Conservation (phyloP, 2,888 invertebrate species). For the Gymnoscelis rufifasciata region DNA sequence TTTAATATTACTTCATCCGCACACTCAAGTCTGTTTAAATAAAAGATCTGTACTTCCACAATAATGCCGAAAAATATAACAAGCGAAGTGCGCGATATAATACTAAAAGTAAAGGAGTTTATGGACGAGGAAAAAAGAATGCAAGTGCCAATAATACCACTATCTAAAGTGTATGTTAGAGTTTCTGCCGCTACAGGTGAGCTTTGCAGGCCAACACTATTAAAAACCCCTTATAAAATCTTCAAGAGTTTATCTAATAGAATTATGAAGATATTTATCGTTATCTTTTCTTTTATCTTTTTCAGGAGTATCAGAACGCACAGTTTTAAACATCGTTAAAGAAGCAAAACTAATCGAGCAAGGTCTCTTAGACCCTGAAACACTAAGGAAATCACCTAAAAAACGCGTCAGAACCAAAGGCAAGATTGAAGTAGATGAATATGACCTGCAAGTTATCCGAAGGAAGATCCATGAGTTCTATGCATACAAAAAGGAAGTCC, state of each 20-base stretch:
- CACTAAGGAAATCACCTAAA: conserved; percentile 63
- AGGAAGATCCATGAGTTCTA: conserved; percentile 73
- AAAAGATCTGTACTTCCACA: background rate
- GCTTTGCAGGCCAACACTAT: background rate
- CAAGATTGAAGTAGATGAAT: conserved; percentile 69
- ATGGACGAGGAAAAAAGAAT: conserved; percentile 74
- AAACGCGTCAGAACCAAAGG: conserved; percentile 69
- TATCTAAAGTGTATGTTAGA: conserved; percentile 69
- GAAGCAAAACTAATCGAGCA: conserved; percentile 70
- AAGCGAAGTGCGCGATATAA: conserved; percentile 69
- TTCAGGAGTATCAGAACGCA: conserved; percentile 69
- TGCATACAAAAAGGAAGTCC: conserved; percentile 70
- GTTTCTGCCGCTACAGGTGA: conserved; percentile 71
- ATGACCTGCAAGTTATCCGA: conserved; percentile 65
- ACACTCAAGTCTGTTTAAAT: too few relatives aligned
- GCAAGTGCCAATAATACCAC: conserved; percentile 72
- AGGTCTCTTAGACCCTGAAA: conserved; percentile 66
- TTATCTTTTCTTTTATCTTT: conserved; percentile 9
- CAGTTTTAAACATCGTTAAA: conserved; percentile 67
- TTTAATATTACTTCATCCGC: too few relatives aligned
- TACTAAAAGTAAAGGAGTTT: conserved; percentile 71
- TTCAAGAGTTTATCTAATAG: background rate
- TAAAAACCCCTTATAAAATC: background rate
- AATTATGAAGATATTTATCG: background rate
- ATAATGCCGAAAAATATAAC: conserved; percentile 74